Evolutionary conservation across 23 tunicate species (phyloP).

Genomic region (Halocynthia roretzi): DNA sequence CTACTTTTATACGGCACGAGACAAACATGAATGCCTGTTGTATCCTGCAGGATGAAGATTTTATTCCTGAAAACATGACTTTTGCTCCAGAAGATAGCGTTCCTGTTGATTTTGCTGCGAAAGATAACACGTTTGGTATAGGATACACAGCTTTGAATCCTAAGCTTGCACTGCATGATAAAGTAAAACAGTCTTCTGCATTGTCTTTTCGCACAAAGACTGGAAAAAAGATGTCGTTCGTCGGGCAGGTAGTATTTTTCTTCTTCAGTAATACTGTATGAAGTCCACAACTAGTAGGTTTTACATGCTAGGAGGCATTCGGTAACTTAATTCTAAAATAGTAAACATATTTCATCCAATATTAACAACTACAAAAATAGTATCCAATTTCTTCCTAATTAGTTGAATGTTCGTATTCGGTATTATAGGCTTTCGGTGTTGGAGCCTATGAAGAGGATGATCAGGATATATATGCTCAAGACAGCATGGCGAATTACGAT

Average conservation of each 20-base stretch:
- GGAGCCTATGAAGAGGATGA: conserved; percentile 98
- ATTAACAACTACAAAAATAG: not conserved
- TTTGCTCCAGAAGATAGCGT: conserved; percentile 71
- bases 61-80: conserved; percentile 31
- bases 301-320: not conserved
- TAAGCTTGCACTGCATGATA: conserved; percentile 61
- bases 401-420: not conserved
- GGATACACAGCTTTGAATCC: conserved; percentile 83
- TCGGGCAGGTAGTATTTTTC: conserved; percentile 47
- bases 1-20: no score
- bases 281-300: not conserved
- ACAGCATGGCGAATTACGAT: conserved; percentile 80
- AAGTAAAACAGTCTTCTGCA: conserved; percentile 53
- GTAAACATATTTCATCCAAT: not conserved
- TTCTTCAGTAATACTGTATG: not conserved
- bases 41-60: not conserved
- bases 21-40: no score
- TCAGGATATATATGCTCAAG: conserved; percentile 89
- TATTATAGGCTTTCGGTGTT: conserved; percentile 87
- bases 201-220: conserved; percentile 47
- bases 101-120: conserved; percentile 7
- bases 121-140: conserved; percentile 49
- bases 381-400: not conserved
- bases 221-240: conserved; percentile 61
- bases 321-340: not conserved